These are phyloP conservation scores for Didymodactylos carnosus DNA, from an alignment of 2,888 invertebrate genomes.

Conservation along the genomic window DNA sequence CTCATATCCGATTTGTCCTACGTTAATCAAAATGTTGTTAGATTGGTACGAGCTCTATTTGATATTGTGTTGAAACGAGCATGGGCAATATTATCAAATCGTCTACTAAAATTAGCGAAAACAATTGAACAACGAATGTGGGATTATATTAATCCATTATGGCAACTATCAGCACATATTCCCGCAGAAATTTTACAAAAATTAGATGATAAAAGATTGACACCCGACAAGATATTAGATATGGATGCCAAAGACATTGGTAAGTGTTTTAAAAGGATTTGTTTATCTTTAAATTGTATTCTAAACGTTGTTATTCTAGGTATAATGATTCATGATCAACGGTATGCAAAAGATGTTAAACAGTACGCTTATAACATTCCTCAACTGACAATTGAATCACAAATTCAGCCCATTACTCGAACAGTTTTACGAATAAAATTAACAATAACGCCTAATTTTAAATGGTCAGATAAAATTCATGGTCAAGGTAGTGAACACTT, in stretches of 20 bases:
- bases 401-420: slow-evolving; percentile 79
- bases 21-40: slow-evolving; percentile 70
- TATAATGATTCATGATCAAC: slow-evolving; percentile 52
- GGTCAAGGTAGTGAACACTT: slow-evolving; percentile 70
- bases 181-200: slow-evolving; percentile 51
- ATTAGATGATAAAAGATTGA: slow-evolving; percentile 53
- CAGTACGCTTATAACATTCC: slow-evolving; percentile 70
- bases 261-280: too few relatives aligned
- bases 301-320: too few relatives aligned
- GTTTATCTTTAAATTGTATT: background rate
- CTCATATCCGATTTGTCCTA: slow-evolving; percentile 69
- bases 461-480: slow-evolving; percentile 69
- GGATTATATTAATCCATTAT: slow-evolving; percentile 62
- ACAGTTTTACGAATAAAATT: slow-evolving; percentile 62
- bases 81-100: slow-evolving; percentile 65
- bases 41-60: slow-evolving; percentile 74
- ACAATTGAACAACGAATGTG: slow-evolving; percentile 79
- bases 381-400: slow-evolving; percentile 55
- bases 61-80: slow-evolving; percentile 73
- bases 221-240: slow-evolving; percentile 57
- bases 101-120: slow-evolving; percentile 66
- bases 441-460: slow-evolving; percentile 42
- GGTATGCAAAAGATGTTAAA: slow-evolving; percentile 54
- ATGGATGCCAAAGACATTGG: slow-evolving; percentile 60
- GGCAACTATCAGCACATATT: slow-evolving; percentile 42